Evolutionary conservation across 2,888 invertebrate species (phyloP).

Genomic region (Agrochola macilenta): DNA sequence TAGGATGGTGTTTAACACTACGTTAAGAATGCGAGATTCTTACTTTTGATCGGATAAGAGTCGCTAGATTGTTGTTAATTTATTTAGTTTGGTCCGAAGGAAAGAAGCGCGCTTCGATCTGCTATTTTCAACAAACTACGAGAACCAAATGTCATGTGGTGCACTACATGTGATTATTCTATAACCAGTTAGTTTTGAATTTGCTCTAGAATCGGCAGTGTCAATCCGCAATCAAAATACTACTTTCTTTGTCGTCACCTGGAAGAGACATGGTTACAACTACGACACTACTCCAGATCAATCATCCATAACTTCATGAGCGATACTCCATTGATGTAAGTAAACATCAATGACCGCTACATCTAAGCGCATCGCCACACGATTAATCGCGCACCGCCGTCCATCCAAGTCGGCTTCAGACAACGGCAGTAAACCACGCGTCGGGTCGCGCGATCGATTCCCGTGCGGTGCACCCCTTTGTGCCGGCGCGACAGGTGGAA

Average conservation of each 20-base stretch:
- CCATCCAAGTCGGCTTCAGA: conserved; percentile 48
- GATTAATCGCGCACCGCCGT: conserved; percentile 45
- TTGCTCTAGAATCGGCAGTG: not conserved
- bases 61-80: too few relatives aligned
- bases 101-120: not conserved
- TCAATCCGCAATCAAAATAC: too few relatives aligned
- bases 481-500: conserved; percentile 73
- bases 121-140: not conserved
- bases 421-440: conserved; percentile 52
- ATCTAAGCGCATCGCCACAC: conserved; percentile 43
- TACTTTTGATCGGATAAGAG: too few relatives aligned
- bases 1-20: too few relatives aligned
- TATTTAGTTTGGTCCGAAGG: not conserved
- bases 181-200: not conserved
- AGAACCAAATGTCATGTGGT: too few relatives aligned
- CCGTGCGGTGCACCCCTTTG: conserved; percentile 66
- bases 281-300: not conserved
- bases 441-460: conserved; percentile 72
- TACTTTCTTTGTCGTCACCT: not conserved
- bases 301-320: not conserved
- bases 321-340: not conserved
- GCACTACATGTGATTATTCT: not conserved
- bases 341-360: not conserved
- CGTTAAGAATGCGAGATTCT: not conserved
- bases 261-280: not conserved